Percentiles rank a stretch among this genome's conserved stretches.
Evolutionary conservation across 2,797 vertebrate genomes (phyloP).

Genomic region (Intellagama lesueurii): DNA sequence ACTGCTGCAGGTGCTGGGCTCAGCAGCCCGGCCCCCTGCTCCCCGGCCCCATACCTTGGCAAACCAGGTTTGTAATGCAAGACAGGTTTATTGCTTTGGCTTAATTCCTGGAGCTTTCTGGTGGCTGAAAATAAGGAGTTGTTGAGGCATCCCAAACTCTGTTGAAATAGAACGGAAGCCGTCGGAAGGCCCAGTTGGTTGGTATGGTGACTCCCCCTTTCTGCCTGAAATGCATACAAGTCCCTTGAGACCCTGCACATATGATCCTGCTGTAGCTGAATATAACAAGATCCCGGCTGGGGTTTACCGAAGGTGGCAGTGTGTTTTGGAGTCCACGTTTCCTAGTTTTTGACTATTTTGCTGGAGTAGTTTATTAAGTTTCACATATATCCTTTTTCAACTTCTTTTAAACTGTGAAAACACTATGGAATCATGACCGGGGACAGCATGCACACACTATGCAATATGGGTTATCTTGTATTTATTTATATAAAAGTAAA

Average conservation of each 20-base stretch:
- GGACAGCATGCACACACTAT: constrained; percentile 88
- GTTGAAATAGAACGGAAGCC: constrained; percentile 6
- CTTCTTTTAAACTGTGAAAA: constrained; percentile 78
- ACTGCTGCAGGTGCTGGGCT: too few relatives aligned
- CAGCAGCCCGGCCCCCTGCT: too few relatives aligned
- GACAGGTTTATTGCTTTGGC: too few relatives aligned
- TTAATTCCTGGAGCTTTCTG: not conserved
- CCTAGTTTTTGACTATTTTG: constrained; percentile 42
- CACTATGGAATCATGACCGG: constrained; percentile 78
- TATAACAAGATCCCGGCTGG: constrained; percentile 44
- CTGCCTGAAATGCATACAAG: constrained; percentile 35
- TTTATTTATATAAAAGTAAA: constrained; percentile 89
- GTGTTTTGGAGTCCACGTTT: constrained; percentile 47
- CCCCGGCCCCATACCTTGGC: too few relatives aligned
- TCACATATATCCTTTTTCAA: not conserved
- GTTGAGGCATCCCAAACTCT: not conserved
- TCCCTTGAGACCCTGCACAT: constrained; percentile 60
- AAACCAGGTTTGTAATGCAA: too few relatives aligned
- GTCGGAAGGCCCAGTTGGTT: constrained; percentile 21
- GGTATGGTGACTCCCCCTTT: not conserved
- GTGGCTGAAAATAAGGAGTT: not conserved
- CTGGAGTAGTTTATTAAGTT: not conserved
- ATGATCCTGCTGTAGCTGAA: constrained; percentile 70
- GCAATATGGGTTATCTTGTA: constrained; percentile 87
- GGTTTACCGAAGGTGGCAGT: constrained; percentile 70